phyloP scores from a whole-genome alignment of 2,888 invertebrate species.

The Nemurella pictetii region DNA sequence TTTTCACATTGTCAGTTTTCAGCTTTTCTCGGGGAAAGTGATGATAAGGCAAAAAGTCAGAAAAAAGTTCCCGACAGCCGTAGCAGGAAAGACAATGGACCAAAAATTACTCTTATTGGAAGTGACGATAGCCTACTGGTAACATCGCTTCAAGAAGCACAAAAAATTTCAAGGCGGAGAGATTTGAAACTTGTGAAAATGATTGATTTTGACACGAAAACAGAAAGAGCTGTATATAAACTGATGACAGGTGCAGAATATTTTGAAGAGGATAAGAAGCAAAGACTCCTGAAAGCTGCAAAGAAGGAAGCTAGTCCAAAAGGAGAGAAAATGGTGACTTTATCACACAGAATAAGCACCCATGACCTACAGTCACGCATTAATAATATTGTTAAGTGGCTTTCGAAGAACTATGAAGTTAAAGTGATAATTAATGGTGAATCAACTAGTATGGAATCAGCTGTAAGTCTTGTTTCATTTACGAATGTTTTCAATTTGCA shows the following conservation, averaged over 20 bases:
- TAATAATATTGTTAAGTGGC: slow-evolving; percentile 67
- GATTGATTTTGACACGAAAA: slow-evolving; percentile 67
- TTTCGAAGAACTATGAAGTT: slow-evolving; percentile 68
- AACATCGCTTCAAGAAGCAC: slow-evolving; percentile 68
- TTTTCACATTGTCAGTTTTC: neutral
- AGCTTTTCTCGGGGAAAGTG: neutral
- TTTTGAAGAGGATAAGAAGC: slow-evolving; percentile 62
- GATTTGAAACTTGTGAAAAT: slow-evolving; percentile 71
- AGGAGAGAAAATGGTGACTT: slow-evolving; percentile 65
- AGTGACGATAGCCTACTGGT: slow-evolving; percentile 62
- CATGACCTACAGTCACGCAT: slow-evolving; percentile 67
- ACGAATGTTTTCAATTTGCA: neutral
- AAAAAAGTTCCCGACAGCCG: neutral
- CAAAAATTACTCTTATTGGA: slow-evolving; percentile 69
- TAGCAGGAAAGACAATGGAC: slow-evolving; percentile 39
- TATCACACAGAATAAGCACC: slow-evolving; percentile 64
- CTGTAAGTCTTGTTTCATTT: slow-evolving; percentile 48
- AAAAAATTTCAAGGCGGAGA: slow-evolving; percentile 67
- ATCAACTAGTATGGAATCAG: slow-evolving; percentile 51
- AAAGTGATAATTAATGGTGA: slow-evolving; percentile 60
- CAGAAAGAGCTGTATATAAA: slow-evolving; percentile 68
- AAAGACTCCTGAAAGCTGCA: slow-evolving; percentile 54
- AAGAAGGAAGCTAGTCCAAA: slow-evolving; percentile 53
- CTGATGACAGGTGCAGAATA: slow-evolving; percentile 69
- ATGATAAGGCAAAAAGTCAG: neutral